These are phyloP conservation scores for Aphis craccivora DNA, from an alignment of 1,140 invertebrate species.

Conservation along the genomic window DNA sequence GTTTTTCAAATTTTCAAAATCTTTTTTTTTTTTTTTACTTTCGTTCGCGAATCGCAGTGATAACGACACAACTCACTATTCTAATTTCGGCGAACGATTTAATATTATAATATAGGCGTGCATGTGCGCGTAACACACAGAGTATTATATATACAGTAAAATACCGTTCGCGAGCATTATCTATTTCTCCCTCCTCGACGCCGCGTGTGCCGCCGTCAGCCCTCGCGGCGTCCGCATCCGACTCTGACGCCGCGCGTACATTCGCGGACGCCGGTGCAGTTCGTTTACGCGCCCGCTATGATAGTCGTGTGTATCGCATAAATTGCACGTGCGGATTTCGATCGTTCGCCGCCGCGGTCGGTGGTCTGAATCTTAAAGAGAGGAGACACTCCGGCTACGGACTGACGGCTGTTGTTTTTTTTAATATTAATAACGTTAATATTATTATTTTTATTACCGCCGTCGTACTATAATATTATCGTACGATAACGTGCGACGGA, in stretches of 20 bases:
- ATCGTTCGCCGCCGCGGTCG: neutral
- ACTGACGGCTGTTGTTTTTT: too few relatives aligned
- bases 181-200: neutral
- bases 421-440: too few relatives aligned
- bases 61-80: neutral
- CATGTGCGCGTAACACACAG: too few relatives aligned
- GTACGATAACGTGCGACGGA: neutral
- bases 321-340: conserved; percentile 11
- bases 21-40: too few relatives aligned
- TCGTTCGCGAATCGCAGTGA: neutral
- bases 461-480: neutral
- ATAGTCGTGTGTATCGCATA: conserved; percentile 9
- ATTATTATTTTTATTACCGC: too few relatives aligned
- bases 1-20: neutral
- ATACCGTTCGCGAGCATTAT: neutral
- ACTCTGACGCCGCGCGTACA: neutral
- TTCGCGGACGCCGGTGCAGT: neutral
- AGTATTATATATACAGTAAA: too few relatives aligned
- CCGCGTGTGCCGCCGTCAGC: neutral
- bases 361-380: neutral
- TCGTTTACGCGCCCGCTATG: neutral
- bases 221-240: neutral
- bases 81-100: too few relatives aligned
- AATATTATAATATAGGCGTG: too few relatives aligned
- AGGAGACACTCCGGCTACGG: too few relatives aligned